A percentile compares a stretch with the other conserved stretches of the same genome.
phyloP scores from a whole-genome alignment of 2,113 vertebrate species.

The Gracilinanus agilis region DNA sequence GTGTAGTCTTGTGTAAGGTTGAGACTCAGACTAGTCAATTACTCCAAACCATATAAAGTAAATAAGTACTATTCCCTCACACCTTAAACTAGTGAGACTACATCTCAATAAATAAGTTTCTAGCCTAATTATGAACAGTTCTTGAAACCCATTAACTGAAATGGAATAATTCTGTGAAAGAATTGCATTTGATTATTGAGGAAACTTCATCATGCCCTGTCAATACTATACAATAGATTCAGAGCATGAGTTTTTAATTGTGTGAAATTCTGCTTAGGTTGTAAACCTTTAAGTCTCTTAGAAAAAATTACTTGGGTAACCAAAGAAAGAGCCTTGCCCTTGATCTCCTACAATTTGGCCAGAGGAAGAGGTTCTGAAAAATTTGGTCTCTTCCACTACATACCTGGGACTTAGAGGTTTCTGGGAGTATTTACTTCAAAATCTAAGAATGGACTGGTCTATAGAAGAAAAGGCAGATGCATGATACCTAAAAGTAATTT shows the following conservation, averaged over 20 bases:
- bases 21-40: background rate
- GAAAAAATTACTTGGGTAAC: too few species aligned
- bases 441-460: background rate
- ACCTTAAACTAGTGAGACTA: background rate
- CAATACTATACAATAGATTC: background rate
- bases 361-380: too few species aligned
- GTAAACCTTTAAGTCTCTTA: too few species aligned
- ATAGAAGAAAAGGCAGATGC: background rate
- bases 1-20: background rate
- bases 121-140: too few species aligned
- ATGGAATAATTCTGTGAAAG: background rate
- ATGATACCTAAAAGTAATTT: background rate
- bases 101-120: background rate
- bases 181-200: background rate
- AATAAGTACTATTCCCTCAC: background rate
- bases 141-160: background rate
- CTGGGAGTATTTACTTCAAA: too few species aligned
- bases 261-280: too few species aligned
- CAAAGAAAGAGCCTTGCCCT: too few species aligned
- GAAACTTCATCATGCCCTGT: background rate
- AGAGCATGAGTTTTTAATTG: too few species aligned
- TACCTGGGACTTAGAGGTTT: too few species aligned
- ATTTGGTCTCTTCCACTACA: too few species aligned
- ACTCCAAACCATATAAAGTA: background rate
- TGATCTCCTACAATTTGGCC: too few species aligned